phyloP scores from a whole-genome alignment of 2,888 invertebrate genomes.

The Abrostola triplasia region DNA sequence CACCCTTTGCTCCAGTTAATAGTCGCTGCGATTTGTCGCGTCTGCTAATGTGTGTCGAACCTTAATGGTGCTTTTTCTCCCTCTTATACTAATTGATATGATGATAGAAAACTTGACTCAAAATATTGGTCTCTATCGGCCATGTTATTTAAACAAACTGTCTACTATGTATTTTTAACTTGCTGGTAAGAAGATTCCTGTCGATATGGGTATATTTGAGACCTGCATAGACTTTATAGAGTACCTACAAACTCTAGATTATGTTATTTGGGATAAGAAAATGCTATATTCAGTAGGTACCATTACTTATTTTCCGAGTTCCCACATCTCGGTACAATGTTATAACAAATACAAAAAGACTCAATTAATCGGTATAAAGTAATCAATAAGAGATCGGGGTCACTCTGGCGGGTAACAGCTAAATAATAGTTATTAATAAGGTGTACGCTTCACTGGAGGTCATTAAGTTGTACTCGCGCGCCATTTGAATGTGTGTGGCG shows the following conservation, averaged over 20 bases:
- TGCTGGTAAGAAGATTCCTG: no score
- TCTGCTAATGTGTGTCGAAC: constrained; percentile 54
- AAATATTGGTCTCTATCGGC: not conserved
- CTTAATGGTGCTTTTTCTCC: constrained; percentile 55
- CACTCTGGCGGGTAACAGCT: constrained; percentile 60
- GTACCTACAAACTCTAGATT: no score
- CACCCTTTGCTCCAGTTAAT: constrained; percentile 68
- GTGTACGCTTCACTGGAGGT: constrained; percentile 61
- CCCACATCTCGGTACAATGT: not conserved
- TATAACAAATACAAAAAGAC: constrained; percentile 1
- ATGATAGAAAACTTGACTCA: not conserved
- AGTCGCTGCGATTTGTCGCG: constrained; percentile 69
- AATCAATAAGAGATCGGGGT: constrained; percentile 71
- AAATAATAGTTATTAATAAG: constrained; percentile 71
- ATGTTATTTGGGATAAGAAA: no score
- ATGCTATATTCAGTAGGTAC: no score
- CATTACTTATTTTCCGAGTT: no score
- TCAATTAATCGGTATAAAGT: constrained; percentile 22
- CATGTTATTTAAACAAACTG: no score
- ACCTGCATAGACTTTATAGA: no score
- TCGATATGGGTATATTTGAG: no score
- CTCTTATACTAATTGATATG: constrained; percentile 32
- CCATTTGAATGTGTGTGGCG: constrained; percentile 21
- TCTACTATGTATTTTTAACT: no score
- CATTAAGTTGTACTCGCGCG: constrained; percentile 43